Evolutionary conservation across 2,888 invertebrate species (phyloP).

Genomic region (Parnassius mnemosyne): DNA sequence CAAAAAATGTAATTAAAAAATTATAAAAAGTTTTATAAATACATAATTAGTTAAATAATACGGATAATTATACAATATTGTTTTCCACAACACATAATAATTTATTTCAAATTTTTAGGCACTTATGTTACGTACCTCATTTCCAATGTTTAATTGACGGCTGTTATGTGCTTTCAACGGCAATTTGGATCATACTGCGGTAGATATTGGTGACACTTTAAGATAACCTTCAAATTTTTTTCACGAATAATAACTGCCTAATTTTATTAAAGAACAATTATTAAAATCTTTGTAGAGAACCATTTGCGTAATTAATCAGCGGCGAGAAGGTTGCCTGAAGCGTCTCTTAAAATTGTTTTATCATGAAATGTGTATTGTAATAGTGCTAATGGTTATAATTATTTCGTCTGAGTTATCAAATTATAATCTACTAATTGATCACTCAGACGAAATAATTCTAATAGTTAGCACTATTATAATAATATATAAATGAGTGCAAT

Average conservation of each 20-base stretch:
- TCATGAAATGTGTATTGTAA: constrained; percentile 12
- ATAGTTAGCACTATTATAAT: too few relatives aligned
- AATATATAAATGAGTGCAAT: too few relatives aligned
- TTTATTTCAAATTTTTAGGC: too few relatives aligned
- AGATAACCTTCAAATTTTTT: constrained; percentile 28
- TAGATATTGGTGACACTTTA: constrained; percentile 16
- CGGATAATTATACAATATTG: too few relatives aligned
- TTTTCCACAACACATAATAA: too few relatives aligned
- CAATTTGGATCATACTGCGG: constrained; percentile 10
- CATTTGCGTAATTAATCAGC: constrained; percentile 35
- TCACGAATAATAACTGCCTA: constrained; percentile 27
- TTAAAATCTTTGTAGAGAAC: constrained; percentile 32
- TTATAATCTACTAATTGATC: constrained; percentile 2
- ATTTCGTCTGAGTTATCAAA: not conserved
- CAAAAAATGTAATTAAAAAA: too few relatives aligned
- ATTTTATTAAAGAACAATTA: constrained; percentile 35
- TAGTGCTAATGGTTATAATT: constrained; percentile 14
- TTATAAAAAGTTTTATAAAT: too few relatives aligned
- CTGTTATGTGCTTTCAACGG: constrained; percentile 15
- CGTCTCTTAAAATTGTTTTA: constrained; percentile 17
- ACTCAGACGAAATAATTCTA: too few relatives aligned
- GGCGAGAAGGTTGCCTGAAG: constrained; percentile 14
- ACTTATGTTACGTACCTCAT: not conserved
- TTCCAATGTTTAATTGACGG: constrained; percentile 4
- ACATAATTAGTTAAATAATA: too few relatives aligned